Conservation (phyloP, 2,797 vertebrate genomes). For the Diceros bicornis region DNA sequence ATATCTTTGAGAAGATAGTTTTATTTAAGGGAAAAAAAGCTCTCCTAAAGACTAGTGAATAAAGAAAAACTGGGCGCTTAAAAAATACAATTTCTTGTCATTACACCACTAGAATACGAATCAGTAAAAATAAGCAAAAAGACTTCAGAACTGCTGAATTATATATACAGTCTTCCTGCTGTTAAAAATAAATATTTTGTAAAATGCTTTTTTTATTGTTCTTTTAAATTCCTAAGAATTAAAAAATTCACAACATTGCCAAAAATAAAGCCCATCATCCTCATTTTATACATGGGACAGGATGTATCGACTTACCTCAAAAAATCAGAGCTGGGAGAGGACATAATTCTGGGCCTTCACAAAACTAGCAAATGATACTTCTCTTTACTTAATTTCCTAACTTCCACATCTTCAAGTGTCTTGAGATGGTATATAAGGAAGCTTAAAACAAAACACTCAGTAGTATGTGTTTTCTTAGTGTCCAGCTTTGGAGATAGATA, state of each 20-base stretch:
- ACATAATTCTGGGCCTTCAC: not conserved
- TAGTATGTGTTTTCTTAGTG: not conserved
- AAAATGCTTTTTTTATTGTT: conserved; percentile 47
- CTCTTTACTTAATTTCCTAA: not conserved
- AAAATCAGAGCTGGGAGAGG: not conserved
- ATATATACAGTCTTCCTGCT: conserved; percentile 25
- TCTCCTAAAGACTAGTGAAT: conserved; percentile 70
- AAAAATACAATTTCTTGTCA: conserved; percentile 70
- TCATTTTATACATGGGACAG: not conserved
- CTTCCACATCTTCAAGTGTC: not conserved
- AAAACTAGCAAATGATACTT: not conserved
- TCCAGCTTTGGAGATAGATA: not conserved
- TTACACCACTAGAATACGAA: conserved; percentile 71
- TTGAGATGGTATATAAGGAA: not conserved
- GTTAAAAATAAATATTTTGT: conserved; percentile 74
- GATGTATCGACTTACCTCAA: not conserved
- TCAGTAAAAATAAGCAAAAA: conserved; percentile 59
- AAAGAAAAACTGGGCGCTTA: conserved; percentile 61
- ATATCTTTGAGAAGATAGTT: conserved; percentile 66
- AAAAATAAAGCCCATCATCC: conserved; percentile 18
- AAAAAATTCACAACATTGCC: conserved; percentile 33
- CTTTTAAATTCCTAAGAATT: conserved; percentile 52
- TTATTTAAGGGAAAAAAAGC: conserved; percentile 63
- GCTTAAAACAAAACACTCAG: not conserved
- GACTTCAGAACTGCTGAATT: conserved; percentile 61